Evolutionary conservation across 2,888 invertebrate species (phyloP).

Genomic region (Parascotia fuliginaria): DNA sequence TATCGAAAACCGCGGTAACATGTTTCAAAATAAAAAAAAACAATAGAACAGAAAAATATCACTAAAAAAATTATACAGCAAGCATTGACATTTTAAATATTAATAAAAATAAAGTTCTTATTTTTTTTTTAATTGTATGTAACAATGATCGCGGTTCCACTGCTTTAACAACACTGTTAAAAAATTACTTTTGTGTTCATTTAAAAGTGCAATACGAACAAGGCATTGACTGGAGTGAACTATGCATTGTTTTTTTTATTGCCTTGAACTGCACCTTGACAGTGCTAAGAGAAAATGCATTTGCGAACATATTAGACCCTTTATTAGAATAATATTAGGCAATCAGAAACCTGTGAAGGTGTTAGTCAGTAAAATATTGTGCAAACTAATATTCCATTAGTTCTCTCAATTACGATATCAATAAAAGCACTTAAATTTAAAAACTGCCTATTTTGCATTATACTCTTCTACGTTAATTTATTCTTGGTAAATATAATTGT

Average conservation of each 20-base stretch:
- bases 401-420: no score
- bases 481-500: no score
- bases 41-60: constrained; percentile 11
- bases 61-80: constrained; percentile 13
- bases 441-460: no score
- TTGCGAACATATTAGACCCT: constrained; percentile 35
- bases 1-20: constrained; percentile 31
- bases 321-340: constrained; percentile 25
- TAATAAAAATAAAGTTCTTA: constrained; percentile 3
- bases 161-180: constrained; percentile 57
- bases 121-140: neutral
- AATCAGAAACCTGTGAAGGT: constrained; percentile 32
- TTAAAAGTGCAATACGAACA: constrained; percentile 70
- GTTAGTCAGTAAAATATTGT: constrained; percentile 36
- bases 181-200: constrained; percentile 62
- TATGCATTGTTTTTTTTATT: constrained; percentile 45
- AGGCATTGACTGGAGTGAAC: constrained; percentile 60
- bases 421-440: no score
- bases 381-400: constrained; percentile 8
- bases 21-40: constrained; percentile 14
- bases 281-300: constrained; percentile 46
- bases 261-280: constrained; percentile 55
- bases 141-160: constrained; percentile 34
- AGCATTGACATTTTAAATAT: constrained; percentile 31
- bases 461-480: no score